phyloP scores from a whole-genome alignment of 1,140 invertebrate species.

The Penaeus vannamei region DNA sequence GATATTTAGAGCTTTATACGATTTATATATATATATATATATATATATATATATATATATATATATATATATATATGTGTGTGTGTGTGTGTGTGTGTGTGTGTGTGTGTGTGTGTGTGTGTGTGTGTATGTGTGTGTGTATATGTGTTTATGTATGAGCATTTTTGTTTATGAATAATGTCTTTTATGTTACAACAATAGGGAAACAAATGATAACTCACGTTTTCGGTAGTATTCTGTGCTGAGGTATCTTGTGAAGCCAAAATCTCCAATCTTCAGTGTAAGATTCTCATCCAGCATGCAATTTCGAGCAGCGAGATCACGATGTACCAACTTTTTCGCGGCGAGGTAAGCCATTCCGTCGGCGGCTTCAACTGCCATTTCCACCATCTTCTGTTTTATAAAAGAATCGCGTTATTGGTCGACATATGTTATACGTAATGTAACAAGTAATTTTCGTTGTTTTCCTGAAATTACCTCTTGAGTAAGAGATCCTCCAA shows the following conservation, averaged over 20 bases:
- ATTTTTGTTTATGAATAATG: neutral
- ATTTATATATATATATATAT: no score
- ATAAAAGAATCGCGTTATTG: neutral
- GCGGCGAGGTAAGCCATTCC: constrained; percentile 74
- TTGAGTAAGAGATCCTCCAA: constrained; percentile 47
- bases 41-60: no score
- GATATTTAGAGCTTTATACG: no score
- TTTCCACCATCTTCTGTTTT: constrained; percentile 51
- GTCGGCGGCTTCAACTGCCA: constrained; percentile 67
- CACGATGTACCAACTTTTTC: constrained; percentile 74
- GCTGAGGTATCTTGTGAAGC: constrained; percentile 73
- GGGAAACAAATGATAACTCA: constrained; percentile 26
- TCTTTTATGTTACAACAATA: neutral
- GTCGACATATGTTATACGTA: no score
- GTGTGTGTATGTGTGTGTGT: no score
- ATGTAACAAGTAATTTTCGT: neutral
- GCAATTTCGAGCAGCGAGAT: constrained; percentile 74
- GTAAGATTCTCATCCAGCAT: constrained; percentile 70
- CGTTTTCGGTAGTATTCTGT: constrained; percentile 73
- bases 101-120: no score
- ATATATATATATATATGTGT: no score
- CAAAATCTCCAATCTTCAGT: constrained; percentile 76
- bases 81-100: no score
- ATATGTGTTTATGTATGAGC: neutral
- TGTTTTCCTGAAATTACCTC: neutral